Evolutionary conservation across 2,797 vertebrate genomes (phyloP).

Genomic region (Remorina albescens): DNA sequence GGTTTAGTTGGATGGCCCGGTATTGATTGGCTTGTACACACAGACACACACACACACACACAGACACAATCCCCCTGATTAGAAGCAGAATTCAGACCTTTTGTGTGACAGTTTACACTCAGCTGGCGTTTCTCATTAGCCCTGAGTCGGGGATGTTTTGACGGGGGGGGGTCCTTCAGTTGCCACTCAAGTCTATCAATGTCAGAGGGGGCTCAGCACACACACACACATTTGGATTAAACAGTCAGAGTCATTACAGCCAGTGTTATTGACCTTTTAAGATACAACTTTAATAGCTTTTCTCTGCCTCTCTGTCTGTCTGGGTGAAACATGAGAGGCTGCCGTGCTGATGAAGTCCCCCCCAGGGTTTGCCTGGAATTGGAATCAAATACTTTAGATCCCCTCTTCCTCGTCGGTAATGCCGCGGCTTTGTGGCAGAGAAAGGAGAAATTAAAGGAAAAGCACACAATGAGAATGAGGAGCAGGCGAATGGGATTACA

Average conservation of each 20-base stretch:
- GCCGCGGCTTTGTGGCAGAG: constrained; percentile 67
- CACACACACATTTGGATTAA: constrained; percentile 87
- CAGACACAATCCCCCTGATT: constrained; percentile 85
- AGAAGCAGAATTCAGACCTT: constrained; percentile 81
- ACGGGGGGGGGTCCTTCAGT: constrained; percentile 84
- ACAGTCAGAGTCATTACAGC: constrained; percentile 86
- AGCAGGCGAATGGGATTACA: constrained; percentile 74
- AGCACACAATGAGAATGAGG: constrained; percentile 74
- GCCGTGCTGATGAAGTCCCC: constrained; percentile 80
- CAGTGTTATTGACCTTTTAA: constrained; percentile 86
- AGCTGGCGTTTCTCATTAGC: constrained; percentile 89
- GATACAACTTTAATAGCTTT: constrained; percentile 82
- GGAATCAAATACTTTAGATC: constrained; percentile 83
- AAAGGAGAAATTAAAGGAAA: constrained; percentile 76
- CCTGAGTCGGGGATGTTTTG: constrained; percentile 83
- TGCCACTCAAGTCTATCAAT: constrained; percentile 92
- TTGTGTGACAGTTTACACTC: constrained; percentile 81
- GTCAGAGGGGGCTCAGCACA: constrained; percentile 86
- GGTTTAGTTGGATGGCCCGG: constrained; percentile 12
- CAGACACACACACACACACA: constrained; percentile 22
- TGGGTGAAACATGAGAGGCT: constrained; percentile 59
- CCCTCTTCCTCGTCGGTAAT: constrained; percentile 64
- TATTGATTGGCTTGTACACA: constrained; percentile 18
- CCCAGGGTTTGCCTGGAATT: constrained; percentile 80
- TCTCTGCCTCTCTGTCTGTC: constrained; percentile 45